Percentiles rank a stretch among this genome's conserved stretches.
Evolutionary conservation across 2,888 invertebrate genomes (phyloP).

Genomic region (Acholoe squamosa): DNA sequence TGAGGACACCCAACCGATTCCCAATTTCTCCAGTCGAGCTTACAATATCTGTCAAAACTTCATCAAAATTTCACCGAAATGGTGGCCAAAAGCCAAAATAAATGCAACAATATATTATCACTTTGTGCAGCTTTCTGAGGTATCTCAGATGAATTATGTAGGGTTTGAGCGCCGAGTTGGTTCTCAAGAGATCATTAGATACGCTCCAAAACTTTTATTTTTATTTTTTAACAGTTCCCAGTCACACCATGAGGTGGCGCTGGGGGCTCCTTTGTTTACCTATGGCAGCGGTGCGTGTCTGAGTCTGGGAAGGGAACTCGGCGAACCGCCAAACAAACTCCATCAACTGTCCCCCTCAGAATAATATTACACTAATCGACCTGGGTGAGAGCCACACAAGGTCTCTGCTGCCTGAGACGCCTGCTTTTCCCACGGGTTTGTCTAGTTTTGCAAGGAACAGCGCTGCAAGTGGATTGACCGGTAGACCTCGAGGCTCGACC

Average conservation of each 20-base stretch:
- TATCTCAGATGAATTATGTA: too few relatives aligned
- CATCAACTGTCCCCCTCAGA: not conserved
- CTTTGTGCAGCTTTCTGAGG: too few relatives aligned
- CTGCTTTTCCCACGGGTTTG: not conserved
- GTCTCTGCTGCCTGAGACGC: not conserved
- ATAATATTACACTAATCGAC: not conserved
- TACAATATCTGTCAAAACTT: too few relatives aligned
- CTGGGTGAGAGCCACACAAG: not conserved
- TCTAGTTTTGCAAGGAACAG: not conserved
- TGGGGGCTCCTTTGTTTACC: conserved; percentile 49
- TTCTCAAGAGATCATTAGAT: too few relatives aligned
- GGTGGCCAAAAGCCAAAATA: too few relatives aligned
- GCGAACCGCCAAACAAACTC: not conserved
- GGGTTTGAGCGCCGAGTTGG: too few relatives aligned
- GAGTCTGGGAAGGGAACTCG: not conserved
- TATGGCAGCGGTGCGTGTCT: conserved; percentile 44
- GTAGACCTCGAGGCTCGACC: too few relatives aligned
- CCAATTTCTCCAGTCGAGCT: too few relatives aligned
- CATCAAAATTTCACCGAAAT: too few relatives aligned
- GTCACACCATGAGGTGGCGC: conserved; percentile 47
- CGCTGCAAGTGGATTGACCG: not conserved
- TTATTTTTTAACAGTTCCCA: not conserved
- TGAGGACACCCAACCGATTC: too few relatives aligned
- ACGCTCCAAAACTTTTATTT: too few relatives aligned
- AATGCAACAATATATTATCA: too few relatives aligned